phyloP scores from a whole-genome alignment of 2,113 vertebrate species.

The Podilymbus podiceps region DNA sequence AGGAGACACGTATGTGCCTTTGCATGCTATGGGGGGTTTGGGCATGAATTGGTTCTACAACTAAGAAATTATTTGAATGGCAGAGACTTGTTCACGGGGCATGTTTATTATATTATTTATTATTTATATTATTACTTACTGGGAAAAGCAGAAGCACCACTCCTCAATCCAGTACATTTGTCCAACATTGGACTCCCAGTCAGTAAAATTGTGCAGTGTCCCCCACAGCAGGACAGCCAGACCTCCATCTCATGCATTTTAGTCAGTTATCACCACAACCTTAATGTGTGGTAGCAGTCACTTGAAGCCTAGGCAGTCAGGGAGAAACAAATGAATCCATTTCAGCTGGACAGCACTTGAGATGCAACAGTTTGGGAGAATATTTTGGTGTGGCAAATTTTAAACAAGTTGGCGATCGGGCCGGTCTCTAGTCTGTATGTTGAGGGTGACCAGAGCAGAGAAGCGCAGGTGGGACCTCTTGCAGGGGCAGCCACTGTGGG shows the following conservation, averaged over 20 bases:
- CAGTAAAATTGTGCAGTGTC: not conserved
- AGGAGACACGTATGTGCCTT: not conserved
- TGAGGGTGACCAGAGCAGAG: accelerated
- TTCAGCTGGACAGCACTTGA: not conserved
- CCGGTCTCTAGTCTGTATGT: accelerated
- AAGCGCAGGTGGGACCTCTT: not conserved
- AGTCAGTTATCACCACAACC: not conserved
- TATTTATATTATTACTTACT: not conserved
- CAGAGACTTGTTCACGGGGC: not conserved
- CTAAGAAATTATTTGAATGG: not conserved
- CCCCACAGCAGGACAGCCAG: not conserved
- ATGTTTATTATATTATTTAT: not conserved
- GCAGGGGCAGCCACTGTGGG: not conserved
- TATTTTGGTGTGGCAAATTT: not conserved
- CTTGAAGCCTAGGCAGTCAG: not conserved
- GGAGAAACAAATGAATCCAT: not conserved
- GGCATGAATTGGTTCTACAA: not conserved
- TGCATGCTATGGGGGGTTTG: not conserved
- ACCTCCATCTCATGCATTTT: not conserved
- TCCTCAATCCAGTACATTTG: not conserved
- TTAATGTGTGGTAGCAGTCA: accelerated
- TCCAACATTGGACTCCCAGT: not conserved
- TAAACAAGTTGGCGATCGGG: not conserved
- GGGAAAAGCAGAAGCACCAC: not conserved
- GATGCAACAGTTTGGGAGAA: not conserved